Evolutionary conservation across 2,888 invertebrate genomes (phyloP), one percentile per base, ranked within the genome.

Genomic region (Lithophane ornitopus): DNA sequence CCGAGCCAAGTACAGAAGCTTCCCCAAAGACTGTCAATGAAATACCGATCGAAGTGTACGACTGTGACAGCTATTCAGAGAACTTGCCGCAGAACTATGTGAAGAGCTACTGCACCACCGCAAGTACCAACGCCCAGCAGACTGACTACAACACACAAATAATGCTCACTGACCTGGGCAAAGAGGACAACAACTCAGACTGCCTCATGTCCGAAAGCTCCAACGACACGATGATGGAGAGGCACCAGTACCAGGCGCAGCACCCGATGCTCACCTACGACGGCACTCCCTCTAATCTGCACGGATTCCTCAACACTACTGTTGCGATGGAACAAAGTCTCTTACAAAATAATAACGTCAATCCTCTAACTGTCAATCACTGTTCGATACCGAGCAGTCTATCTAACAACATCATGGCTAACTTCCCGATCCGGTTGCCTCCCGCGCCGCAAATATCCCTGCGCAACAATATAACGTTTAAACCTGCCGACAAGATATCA

Each of bases 41-140:
- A 34, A 94, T 96, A 79, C 94, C 95, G 0, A 95, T 96, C 67
- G 96, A 96, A 84, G 94, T 95, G 0, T 96, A 93, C 70, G 96
- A 96, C 78, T 95, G 95, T 82, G 96, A 96, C 76, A 96, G 95
- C 81, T 87, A 95, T 41, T 94, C 95, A 0, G 96, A 95, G 74
- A 90, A 91, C 56, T 85, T 94, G 52, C 91, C 94, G 3, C 94
- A 95, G 78, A 92, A 94, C 76, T 96, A 94, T 74, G 90, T 93
- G 0, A 95, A 94, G 77, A 93, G 86, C 68, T 96, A 93, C 81
- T 94, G 94, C 67, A 89, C 90, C 0, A 88, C 93, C 1, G 63
- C 92, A 0, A 90, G 90, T 7, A 91, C 82, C 58, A 92, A 92
- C 49, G 85, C 85, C 2, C 92, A 92, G 59, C 90, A 91, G 66